A percentile compares a stretch with the other conserved stretches of the same genome.
phyloP scores from a whole-genome alignment of 2,888 invertebrate species.

The Chrysina gloriosa region DNA sequence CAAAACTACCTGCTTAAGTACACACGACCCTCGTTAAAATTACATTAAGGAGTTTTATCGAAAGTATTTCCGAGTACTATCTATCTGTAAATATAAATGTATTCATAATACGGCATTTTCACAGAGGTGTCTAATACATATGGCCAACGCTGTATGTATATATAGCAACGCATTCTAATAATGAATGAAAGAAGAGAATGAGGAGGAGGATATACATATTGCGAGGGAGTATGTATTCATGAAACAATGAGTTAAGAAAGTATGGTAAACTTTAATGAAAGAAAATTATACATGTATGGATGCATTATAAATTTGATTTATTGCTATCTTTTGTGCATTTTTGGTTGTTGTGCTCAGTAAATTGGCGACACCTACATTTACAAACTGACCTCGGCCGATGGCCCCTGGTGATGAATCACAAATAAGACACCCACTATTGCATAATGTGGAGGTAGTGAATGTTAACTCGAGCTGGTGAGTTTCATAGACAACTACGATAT shows the following conservation, averaged over 20 bases:
- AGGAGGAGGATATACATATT: conserved; percentile 1
- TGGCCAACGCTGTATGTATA: too few species aligned
- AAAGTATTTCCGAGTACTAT: too few species aligned
- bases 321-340: not conserved
- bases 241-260: conserved; percentile 14
- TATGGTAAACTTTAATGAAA: not conserved
- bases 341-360: not conserved
- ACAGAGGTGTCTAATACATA: too few species aligned
- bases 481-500: too few species aligned
- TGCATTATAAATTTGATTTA: conserved; percentile 1
- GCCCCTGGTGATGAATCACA: conserved; percentile 10
- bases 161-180: not conserved
- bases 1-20: too few species aligned
- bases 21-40: too few species aligned
- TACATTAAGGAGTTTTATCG: too few species aligned
- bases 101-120: too few species aligned
- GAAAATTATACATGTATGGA: not conserved
- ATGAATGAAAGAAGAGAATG: not conserved
- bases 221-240: not conserved
- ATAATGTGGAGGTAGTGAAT: not conserved
- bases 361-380: conserved; percentile 15
- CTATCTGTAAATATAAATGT: too few species aligned
- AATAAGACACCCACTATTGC: conserved; percentile 5
- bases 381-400: not conserved
- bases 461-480: not conserved